Conservation (phyloP, 1,140 invertebrate species). For the Drosophila jambulina region DNA sequence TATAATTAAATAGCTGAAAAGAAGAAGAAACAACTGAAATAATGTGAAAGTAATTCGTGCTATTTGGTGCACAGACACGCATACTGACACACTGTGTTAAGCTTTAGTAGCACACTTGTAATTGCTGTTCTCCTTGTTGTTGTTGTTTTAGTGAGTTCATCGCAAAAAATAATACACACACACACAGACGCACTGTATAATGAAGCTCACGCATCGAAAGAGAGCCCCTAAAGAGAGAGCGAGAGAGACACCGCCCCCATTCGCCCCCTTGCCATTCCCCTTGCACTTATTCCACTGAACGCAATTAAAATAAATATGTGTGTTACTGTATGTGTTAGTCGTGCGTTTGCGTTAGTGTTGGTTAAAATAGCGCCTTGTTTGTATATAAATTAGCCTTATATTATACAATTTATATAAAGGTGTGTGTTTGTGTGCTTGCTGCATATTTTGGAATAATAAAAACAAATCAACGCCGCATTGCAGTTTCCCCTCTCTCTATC, state of each 20-base stretch:
- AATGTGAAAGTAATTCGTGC: constrained; percentile 77
- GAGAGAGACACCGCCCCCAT: constrained; percentile 34
- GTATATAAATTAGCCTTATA: constrained; percentile 77
- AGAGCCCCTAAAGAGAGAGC: constrained; percentile 4
- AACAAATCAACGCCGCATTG: constrained; percentile 37
- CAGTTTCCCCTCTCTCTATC: constrained; percentile 13
- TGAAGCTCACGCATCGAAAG: constrained; percentile 7
- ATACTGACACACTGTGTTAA: constrained; percentile 16
- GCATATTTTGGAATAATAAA: constrained; percentile 54
- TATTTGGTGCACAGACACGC: constrained; percentile 34
- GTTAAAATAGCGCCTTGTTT: constrained; percentile 81
- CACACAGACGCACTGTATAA: neutral
- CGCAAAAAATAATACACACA: constrained; percentile 81
- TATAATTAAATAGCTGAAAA: constrained; percentile 38
- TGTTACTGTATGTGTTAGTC: constrained; percentile 19
- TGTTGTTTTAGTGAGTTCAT: constrained; percentile 78
- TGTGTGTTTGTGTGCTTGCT: constrained; percentile 19
- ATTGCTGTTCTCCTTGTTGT: constrained; percentile 65
- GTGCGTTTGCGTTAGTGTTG: constrained; percentile 42
- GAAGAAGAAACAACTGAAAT: constrained; percentile 45
- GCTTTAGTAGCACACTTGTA: constrained; percentile 59
- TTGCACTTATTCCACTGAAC: constrained; percentile 45
- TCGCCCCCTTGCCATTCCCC: constrained; percentile 42
- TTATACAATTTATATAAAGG: constrained; percentile 22
- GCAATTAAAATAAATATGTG: constrained; percentile 57